Evolutionary conservation across 2,888 invertebrate species (phyloP), one percentile per base, ranked within the genome.

Genomic region (Drosophila paramelanica): DNA sequence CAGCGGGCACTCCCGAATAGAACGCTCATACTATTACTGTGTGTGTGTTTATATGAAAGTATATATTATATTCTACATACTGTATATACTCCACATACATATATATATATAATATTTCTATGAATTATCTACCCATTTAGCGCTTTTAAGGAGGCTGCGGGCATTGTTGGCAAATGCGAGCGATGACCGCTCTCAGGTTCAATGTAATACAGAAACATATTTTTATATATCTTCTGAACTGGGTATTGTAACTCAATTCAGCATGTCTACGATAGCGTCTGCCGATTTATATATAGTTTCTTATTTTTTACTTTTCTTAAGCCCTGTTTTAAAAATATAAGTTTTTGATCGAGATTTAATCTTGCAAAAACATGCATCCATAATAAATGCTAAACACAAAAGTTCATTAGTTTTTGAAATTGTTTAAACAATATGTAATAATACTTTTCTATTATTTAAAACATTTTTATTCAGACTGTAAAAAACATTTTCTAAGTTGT

Each of bases 151-250:
- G 31, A 31, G 31, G 31, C 31, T 31, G 31, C 31, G 10, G 31
- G 31, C 31, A 31, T 31, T 31, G 31, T 31, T 31, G 31, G 31
- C 31, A 31, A 31, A 10, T 14, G 52, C 17, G 53, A 42, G 42
- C 53, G 51, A 55, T 66, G 73, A 72, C 73, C 73, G 67, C 38
- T 72, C 38, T 72, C 71, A 71, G 72, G 71, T 71, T 71, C 73
- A 72, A 65, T 59, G 65, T 25, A 38, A 55, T 36, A 11, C 17
- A 39, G 23, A 42, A 17, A 31, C 7, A 31, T 13, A 47, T 41
- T 33, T 58, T 31, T 31, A 27, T 13, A 41, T 45, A 51, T 36
- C 36, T 36, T 4, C 11, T 10, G 11, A 33, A 10, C 33, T 33
- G 33, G 33, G 4, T 4, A 33, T 33, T 33, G 11, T 33, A 11